A percentile compares a stretch with the other conserved stretches of the same genome.
Evolutionary conservation across 2,113 vertebrate species (phyloP).

Genomic region (Emydocephalus ijimae): DNA sequence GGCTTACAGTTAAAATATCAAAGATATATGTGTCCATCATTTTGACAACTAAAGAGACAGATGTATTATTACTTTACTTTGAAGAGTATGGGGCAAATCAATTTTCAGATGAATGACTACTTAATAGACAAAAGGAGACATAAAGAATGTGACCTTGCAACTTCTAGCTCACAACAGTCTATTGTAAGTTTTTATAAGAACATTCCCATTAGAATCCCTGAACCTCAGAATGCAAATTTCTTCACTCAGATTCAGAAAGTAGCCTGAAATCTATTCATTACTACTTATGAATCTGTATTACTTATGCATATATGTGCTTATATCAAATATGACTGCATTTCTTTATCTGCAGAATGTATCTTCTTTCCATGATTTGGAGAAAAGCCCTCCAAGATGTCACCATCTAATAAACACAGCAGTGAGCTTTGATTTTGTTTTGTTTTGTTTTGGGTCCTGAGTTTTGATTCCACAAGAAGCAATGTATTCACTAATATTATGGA

Average conservation of each 20-base stretch:
- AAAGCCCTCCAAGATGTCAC: background rate
- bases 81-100: background rate
- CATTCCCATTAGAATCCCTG: background rate
- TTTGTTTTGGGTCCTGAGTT: background rate
- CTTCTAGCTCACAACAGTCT: background rate
- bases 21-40: background rate
- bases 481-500: background rate
- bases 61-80: background rate
- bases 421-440: background rate
- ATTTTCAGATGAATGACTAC: background rate
- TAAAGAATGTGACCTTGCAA: background rate
- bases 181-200: background rate
- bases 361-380: background rate
- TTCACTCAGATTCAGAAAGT: background rate
- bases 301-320: background rate
- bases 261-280: background rate
- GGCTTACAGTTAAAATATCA: background rate
- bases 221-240: background rate
- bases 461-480: background rate
- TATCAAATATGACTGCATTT: background rate
- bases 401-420: background rate
- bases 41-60: background rate
- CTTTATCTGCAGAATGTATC: background rate
- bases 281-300: background rate
- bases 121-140: background rate